phyloP scores from a whole-genome alignment of 2,113 vertebrate species.

The Quiscalus mexicanus region DNA sequence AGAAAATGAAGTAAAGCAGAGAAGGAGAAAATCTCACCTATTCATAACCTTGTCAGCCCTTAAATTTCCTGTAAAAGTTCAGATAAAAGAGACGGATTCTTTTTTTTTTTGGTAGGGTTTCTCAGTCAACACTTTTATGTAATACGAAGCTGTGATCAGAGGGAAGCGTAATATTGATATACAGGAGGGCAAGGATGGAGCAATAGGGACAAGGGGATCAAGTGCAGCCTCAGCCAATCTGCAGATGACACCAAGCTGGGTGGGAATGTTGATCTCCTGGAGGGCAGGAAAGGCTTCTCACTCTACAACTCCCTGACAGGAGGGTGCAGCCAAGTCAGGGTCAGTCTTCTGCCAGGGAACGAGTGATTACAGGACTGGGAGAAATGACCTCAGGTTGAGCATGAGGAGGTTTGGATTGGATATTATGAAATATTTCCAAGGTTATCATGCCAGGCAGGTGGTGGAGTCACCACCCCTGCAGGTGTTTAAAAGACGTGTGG shows the following conservation, averaged over 20 bases:
- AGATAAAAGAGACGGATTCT: background rate
- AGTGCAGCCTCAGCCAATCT: background rate
- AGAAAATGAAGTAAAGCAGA: background rate
- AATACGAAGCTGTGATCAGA: background rate
- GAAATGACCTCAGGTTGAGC: background rate
- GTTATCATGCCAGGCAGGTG: background rate
- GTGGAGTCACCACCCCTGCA: background rate
- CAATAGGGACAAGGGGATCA: background rate
- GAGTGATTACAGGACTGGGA: background rate
- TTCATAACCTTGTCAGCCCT: background rate
- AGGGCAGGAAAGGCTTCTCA: background rate
- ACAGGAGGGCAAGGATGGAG: background rate
- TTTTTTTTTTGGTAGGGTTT: background rate
- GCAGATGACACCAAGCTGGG: background rate
- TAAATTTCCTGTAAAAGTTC: background rate
- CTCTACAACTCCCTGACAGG: background rate
- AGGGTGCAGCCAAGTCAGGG: background rate
- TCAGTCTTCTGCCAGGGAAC: background rate
- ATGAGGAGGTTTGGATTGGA: background rate
- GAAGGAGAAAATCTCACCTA: background rate
- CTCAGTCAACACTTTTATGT: background rate
- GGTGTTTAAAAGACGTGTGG: background rate
- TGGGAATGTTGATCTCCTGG: background rate
- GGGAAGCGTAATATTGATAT: background rate
- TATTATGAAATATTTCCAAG: background rate